Evolutionary conservation across 2,888 invertebrate species (phyloP).

Genomic region (Eueremaeus valkanovi): DNA sequence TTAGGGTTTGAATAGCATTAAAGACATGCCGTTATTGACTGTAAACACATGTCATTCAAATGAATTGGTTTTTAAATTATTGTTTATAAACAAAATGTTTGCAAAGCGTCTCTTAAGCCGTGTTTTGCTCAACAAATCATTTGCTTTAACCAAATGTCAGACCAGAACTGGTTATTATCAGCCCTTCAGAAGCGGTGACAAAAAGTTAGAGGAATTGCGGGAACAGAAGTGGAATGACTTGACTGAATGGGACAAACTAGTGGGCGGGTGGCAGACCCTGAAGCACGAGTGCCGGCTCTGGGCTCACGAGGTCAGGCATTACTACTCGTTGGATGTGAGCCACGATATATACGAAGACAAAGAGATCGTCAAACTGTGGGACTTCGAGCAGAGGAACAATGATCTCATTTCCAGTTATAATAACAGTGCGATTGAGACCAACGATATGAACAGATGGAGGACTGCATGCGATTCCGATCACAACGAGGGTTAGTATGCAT

Average conservation of each 20-base stretch:
- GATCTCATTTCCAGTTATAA: slow-evolving; percentile 24
- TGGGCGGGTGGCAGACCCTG: slow-evolving; percentile 61
- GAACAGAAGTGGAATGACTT: neutral
- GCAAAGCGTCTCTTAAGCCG: neutral
- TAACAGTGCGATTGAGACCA: neutral
- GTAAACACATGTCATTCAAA: neutral
- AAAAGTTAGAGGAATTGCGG: neutral
- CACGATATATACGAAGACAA: slow-evolving; percentile 41
- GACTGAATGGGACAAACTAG: slow-evolving; percentile 16
- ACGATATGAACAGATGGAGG: slow-evolving; percentile 45
- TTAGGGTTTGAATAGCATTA: too few species aligned
- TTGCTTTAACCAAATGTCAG: neutral
- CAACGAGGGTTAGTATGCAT: slow-evolving; percentile 43
- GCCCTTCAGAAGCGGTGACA: neutral
- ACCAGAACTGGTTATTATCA: neutral
- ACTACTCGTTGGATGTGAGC: slow-evolving; percentile 61
- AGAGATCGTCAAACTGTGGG: slow-evolving; percentile 42
- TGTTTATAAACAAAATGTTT: slow-evolving; percentile 10
- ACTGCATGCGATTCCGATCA: slow-evolving; percentile 44
- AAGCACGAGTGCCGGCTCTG: slow-evolving; percentile 65
- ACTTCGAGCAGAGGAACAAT: slow-evolving; percentile 39
- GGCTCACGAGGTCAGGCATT: slow-evolving; percentile 64
- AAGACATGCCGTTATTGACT: too few species aligned
- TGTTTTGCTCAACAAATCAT: neutral
- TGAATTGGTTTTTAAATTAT: neutral